These are phyloP conservation scores for Ameiurus melas DNA, from an alignment of 2,113 vertebrate genomes.

Conservation along the genomic window DNA sequence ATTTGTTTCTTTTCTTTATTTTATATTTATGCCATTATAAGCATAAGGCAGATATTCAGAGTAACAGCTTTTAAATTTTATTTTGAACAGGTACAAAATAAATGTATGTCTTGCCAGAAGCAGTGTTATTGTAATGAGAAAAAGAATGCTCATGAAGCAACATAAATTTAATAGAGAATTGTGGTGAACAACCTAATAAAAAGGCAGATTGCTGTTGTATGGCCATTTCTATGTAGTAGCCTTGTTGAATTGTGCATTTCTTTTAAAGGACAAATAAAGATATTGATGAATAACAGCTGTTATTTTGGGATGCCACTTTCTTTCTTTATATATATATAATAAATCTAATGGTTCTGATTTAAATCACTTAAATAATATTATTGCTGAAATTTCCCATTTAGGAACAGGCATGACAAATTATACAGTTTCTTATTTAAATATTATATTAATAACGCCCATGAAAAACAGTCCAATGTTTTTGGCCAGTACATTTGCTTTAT, in stretches of 20 bases:
- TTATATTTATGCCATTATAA: constrained; percentile 73
- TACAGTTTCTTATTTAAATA: neutral
- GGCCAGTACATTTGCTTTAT: too few species aligned
- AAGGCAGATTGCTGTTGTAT: constrained; percentile 79
- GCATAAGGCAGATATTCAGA: constrained; percentile 60
- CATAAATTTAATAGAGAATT: constrained; percentile 57
- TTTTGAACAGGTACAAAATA: constrained; percentile 58
- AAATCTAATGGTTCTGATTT: too few species aligned
- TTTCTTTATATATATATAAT: neutral
- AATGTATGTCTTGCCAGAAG: constrained; percentile 63
- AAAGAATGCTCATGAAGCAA: constrained; percentile 54
- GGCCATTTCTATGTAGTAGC: constrained; percentile 87
- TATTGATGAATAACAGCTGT: constrained; percentile 80
- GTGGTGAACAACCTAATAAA: constrained; percentile 59
- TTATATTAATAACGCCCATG: neutral
- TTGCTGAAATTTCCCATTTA: neutral
- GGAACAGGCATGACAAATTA: neutral
- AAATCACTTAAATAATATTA: neutral
- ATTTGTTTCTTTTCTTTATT: constrained; percentile 72
- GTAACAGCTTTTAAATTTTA: constrained; percentile 65
- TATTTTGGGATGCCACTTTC: neutral
- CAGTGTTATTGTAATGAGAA: constrained; percentile 65
- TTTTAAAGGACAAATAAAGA: constrained; percentile 81
- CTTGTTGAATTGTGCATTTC: constrained; percentile 81
- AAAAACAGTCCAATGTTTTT: too few species aligned